Base-by-base conservation (phyloP, 2,888 invertebrate genomes). In the Cheilosia vulpina region DNA sequence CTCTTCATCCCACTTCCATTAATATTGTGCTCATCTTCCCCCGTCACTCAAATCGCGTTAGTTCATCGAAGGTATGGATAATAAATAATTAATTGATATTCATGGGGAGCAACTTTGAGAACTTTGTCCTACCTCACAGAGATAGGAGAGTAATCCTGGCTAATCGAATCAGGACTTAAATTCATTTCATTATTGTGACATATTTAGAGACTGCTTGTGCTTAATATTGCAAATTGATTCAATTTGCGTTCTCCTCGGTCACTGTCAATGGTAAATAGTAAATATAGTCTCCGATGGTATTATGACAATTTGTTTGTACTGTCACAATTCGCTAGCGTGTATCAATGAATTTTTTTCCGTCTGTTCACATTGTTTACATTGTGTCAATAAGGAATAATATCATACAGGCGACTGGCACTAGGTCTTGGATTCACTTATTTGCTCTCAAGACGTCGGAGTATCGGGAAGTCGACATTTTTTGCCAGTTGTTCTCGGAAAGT, bases 51-150 rank as follows among this genome's bases (percentile, higher is more conserved):
- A 34, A 34, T 31, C 31, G 55, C 34, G 31, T 45, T 68, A 43
- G 43, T 27, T 19, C 43, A 31, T 31, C 55, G 45, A 38, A 13
- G 38, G 13, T 38, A 38, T 38, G 13, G 11, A 38, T 45, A 45
- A 41, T 45, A 57, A 31, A 31, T 58, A 71, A 60, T 71, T 71
- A 71, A 71, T 71, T 71, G 58, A 31, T 60, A 71, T 58, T 60
- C 50, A 50, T 50, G 47, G 50, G 17, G 47, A 47, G 21, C 34
- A 47, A n/a, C 45, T n/a, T 11, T 21, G 17, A 24, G 43, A 47
- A 11, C 52, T 66, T 66, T 57, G 15, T 27, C 27, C 24, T 17
- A 57, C 9, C 17, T 17, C 43, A 53, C 6, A 43, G n/a, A 19
- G 63, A n/a, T 60, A 38, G 43, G 19, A 57, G 50, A 31, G 50